Evolutionary conservation across 2,113 vertebrate genomes (phyloP).

Genomic region (Nothocercus julius): DNA sequence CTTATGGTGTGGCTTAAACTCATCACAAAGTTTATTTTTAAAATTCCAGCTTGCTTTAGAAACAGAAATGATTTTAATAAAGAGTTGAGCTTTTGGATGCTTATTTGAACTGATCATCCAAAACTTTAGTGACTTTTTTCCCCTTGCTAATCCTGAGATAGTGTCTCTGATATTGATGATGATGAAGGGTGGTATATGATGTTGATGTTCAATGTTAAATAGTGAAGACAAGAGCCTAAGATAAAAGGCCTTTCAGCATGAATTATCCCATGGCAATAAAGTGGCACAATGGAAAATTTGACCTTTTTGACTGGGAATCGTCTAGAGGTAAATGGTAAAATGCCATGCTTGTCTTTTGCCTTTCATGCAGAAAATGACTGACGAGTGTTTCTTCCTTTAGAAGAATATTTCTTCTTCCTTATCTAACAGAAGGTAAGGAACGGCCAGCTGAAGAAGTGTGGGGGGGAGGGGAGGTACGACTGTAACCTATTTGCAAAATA

Average conservation of each 20-base stretch:
- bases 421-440: neutral
- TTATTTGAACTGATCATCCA: neutral
- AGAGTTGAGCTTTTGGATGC: neutral
- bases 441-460: neutral
- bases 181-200: neutral
- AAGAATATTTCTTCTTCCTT: neutral
- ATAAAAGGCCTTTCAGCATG: neutral
- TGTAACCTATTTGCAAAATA: neutral
- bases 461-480: neutral
- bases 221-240: neutral
- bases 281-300: neutral
- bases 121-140: slow-evolving; percentile 3
- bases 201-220: neutral
- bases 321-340: slow-evolving; percentile 43
- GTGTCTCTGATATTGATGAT: slow-evolving; percentile 12
- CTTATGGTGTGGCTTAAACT: neutral
- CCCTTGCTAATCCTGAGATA: neutral
- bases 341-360: neutral
- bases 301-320: slow-evolving; percentile 37
- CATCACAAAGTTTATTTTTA: neutral
- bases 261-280: neutral
- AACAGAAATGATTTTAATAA: neutral
- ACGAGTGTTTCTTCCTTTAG: neutral
- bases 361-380: slow-evolving; percentile 6
- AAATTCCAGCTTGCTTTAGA: neutral